A percentile compares a stretch with the other conserved stretches of the same genome.
Conservation (phyloP, 1,140 invertebrate genomes). For the Tigriopus japonicus region DNA sequence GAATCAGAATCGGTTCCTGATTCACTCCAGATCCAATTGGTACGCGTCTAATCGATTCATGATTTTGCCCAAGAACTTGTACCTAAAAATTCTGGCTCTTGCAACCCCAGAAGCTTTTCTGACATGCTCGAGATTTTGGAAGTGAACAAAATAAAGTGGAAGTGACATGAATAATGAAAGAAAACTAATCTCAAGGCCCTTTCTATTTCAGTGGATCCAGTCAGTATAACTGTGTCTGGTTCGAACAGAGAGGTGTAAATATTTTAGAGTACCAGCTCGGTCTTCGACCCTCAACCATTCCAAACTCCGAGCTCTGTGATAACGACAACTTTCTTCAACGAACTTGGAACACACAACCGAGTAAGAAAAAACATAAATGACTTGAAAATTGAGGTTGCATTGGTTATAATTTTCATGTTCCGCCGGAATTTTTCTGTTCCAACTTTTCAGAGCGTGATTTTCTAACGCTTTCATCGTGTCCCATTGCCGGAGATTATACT, state of each 20-base stretch:
- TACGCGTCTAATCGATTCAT: background rate
- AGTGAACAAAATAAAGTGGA: no score
- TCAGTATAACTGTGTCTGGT: conserved; percentile 40
- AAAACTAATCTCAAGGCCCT: background rate
- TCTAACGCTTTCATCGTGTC: conserved; percentile 31
- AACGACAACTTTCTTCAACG: conserved; percentile 6
- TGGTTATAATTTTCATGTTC: background rate
- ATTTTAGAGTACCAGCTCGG: conserved; percentile 44
- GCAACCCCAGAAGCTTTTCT: background rate
- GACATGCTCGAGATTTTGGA: background rate
- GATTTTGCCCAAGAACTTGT: background rate
- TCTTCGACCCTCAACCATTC: conserved; percentile 19
- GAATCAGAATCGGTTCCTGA: background rate
- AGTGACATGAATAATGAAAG: background rate
- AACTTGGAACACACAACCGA: conserved; percentile 10
- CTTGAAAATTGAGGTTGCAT: background rate
- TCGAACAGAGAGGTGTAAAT: conserved; percentile 40
- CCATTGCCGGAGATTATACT: conserved; percentile 44
- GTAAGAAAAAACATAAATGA: no score
- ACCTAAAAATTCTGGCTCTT: background rate
- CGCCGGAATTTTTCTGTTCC: background rate
- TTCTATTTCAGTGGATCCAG: conserved; percentile 30
- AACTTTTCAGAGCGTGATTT: background rate
- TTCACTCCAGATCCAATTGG: background rate
- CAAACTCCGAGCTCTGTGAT: conserved; percentile 7